Conservation (phyloP, 2,113 vertebrate genomes). For the Cyphomyrus discorhynchus region DNA sequence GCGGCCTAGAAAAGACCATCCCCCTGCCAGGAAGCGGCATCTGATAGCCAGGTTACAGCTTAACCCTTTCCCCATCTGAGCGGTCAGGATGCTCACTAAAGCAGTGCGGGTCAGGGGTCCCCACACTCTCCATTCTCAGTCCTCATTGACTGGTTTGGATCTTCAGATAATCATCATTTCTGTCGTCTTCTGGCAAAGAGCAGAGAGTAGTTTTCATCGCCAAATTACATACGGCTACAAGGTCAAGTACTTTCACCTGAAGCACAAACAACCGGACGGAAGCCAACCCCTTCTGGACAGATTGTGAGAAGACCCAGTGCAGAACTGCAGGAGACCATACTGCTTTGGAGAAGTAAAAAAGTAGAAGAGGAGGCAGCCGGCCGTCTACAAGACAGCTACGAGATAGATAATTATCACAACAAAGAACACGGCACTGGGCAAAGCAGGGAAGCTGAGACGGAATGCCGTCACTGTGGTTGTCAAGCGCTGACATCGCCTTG, state of each 20-base stretch:
- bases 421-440: neutral
- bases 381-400: neutral
- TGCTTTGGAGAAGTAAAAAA: neutral
- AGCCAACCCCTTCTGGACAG: neutral
- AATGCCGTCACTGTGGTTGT: neutral
- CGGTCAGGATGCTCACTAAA: neutral
- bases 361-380: neutral
- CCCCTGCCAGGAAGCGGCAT: neutral
- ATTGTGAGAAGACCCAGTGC: neutral
- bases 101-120: neutral
- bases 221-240: neutral
- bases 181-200: neutral
- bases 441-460: neutral
- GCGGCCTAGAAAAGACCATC: neutral
- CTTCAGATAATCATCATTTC: neutral
- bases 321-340: neutral
- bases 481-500: neutral
- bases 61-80: neutral
- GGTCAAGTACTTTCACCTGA: neutral
- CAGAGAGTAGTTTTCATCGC: neutral
- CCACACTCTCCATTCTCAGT: neutral
- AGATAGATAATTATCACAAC: neutral
- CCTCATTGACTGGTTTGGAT: neutral
- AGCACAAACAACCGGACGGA: neutral
- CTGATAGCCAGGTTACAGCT: neutral